Evolutionary conservation across 2,113 vertebrate genomes (phyloP), one percentile per base, ranked within the genome.

Genomic region (Seriola quinqueradiata): DNA sequence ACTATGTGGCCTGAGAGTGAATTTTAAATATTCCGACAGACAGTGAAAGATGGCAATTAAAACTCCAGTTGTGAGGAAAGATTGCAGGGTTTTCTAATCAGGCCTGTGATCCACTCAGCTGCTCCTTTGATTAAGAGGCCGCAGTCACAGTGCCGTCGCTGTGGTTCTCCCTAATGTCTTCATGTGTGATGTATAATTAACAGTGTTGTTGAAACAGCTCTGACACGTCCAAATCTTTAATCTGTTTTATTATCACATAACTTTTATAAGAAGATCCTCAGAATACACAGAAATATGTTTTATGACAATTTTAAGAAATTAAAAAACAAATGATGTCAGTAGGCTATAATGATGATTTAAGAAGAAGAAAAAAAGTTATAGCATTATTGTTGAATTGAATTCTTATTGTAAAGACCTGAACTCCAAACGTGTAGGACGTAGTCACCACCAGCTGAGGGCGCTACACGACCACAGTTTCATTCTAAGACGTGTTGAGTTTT

Each of bases 391-490:
- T 38, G 17, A 16, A 6, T 8, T 50, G 25, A 3, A 40, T 25
- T 25, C 10, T 0, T 59, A 19, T 57, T 50, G 42, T 34, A 48
- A 36, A 32, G 52, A 32, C 25, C 12, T 28, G 23, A 19, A 38
- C 5, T 34, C 32, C 0, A n/a, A 34, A 65, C 16, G 12, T 89
- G 82, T 79, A 87, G 10, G 10, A 46, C 17, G 34, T 4, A 4
- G 0, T 3, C 8, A 5, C 25, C 3, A 46, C 84, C 93, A 87
- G 57, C 32, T 54, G 92, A 12, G 52, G 89, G 75, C 85, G 83
- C 79, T 60, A 28, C 69, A 21, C 0, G 34, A 81, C 66, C 64
- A 84, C 19, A 36, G 32, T 70, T 74, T 38, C 8, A 28, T 11
- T 25, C 12, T 0, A 0, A 10, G 9, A 17, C 5, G 13, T 61